Percentiles rank a stretch among this genome's conserved stretches.
Evolutionary conservation across 2,113 vertebrate species (phyloP).

Genomic region (Gulo gulo): DNA sequence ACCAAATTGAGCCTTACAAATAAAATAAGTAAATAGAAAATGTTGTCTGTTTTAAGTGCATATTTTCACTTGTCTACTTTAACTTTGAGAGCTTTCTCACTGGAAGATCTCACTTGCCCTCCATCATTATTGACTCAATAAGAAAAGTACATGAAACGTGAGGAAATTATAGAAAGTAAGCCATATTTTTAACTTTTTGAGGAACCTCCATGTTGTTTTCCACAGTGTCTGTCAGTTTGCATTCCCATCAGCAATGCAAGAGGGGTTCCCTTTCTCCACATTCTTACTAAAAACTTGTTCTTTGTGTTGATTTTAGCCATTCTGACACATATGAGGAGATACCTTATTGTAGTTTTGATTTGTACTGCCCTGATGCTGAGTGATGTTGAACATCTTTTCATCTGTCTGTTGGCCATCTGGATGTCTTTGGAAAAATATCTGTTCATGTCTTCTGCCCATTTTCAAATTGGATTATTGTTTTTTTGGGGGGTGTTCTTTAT

Average conservation of each 20-base stretch:
- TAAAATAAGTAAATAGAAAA: background rate
- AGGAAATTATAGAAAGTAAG: background rate
- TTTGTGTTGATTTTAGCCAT: background rate
- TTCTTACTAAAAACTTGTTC: background rate
- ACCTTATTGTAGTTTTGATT: background rate
- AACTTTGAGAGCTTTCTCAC: background rate
- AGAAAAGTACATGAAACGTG: background rate
- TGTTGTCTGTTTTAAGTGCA: background rate
- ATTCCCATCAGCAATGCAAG: background rate
- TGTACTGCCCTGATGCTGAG: background rate
- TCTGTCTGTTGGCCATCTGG: background rate
- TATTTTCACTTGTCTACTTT: background rate
- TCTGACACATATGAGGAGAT: background rate
- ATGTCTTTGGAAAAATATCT: background rate
- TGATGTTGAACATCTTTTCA: background rate
- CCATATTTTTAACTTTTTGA: background rate
- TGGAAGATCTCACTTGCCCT: background rate
- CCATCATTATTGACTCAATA: background rate
- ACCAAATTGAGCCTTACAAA: background rate
- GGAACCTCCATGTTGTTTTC: background rate
- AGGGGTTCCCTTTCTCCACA: background rate
- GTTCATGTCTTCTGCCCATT: background rate
- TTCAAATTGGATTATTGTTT: background rate
- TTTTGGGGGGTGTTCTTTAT: background rate
- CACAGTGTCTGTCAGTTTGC: background rate